These are phyloP conservation scores for Phyto melanocephala DNA, from an alignment of 2,888 invertebrate species.

Conservation along the genomic window DNA sequence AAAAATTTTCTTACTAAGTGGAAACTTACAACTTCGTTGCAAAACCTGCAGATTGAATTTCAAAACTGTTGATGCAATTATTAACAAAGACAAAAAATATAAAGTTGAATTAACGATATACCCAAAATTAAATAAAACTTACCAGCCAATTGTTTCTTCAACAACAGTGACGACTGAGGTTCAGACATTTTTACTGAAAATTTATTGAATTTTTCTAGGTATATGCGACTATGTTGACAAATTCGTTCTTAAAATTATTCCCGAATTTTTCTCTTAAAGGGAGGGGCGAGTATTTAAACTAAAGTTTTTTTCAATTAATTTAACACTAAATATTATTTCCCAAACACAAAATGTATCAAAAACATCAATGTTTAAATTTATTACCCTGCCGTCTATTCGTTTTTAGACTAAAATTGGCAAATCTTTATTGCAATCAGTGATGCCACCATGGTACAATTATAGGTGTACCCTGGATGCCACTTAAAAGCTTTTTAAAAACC, in stretches of 20 bases:
- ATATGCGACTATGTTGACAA: too few relatives aligned
- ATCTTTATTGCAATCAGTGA: neutral
- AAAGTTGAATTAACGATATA: too few relatives aligned
- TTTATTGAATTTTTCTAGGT: too few relatives aligned
- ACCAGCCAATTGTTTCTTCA: constrained; percentile 98
- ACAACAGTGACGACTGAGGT: constrained; percentile 95
- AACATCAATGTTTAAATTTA: constrained; percentile 53
- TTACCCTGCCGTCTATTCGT: constrained; percentile 43
- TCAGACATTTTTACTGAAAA: constrained; percentile 85
- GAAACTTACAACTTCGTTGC: too few relatives aligned
- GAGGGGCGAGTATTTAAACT: constrained; percentile 28
- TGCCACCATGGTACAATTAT: neutral
- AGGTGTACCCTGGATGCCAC: too few relatives aligned
- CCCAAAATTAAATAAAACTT: constrained; percentile 76
- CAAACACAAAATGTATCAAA: constrained; percentile 49
- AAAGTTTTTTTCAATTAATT: constrained; percentile 44
- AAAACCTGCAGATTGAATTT: too few relatives aligned
- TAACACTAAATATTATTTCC: constrained; percentile 50
- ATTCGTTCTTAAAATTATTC: constrained; percentile 38
- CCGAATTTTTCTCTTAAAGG: constrained; percentile 6
- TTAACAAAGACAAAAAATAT: too few relatives aligned
- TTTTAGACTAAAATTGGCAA: constrained; percentile 50
- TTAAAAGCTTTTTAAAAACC: too few relatives aligned
- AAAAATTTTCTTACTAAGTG: neutral
- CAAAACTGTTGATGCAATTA: too few relatives aligned